Base-by-base conservation (phyloP, 2,888 invertebrate genomes). In the Papilio elwesi region DNA sequence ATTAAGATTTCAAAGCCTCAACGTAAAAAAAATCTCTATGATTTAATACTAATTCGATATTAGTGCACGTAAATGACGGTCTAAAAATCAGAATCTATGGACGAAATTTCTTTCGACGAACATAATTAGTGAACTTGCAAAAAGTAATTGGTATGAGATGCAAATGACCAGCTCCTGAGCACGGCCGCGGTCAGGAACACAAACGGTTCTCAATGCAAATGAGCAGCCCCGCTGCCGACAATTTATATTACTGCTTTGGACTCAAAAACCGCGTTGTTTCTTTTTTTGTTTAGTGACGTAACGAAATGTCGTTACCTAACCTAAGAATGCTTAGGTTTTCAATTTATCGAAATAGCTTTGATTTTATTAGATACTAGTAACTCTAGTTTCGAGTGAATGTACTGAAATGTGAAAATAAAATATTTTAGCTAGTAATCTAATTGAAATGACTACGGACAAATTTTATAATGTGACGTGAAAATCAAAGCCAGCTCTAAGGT, bases 61-160 rank as follows among this genome's bases (percentile, higher is more conserved):
- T 5, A 43, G 15, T 13, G 8, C 16, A 16, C 47, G 16, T 16
- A 38, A 62, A 51, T 51, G 57, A 5, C 64, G 49, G 51, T 47
- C 55, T 43, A 64, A 66, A 63, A 66, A 55, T 57, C 48, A 36
- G 62, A 47, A 64, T 51, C 16, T 59, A 73, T 76, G 48, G 12
- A 9, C 13, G 48, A 16, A 77, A 79, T 78, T 76, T 79, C 75
- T 76, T 74, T 77, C 75, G 69, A 74, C 73, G 76, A 73, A 77
- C 74, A 78, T 79, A 85, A 91, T 90, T 90, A 88, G 86, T 85
- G 82, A 85, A 89, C 83, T 88, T 88, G 85, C 87, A 85, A 85
- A 85, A 90, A 90, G 89, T 89, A 90, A 92, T 91, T 88, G 87
- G 86, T 83, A 87, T 87, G 85, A 86, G 81, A 91, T 90, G 91